These are phyloP conservation scores for Oriolus oriolus DNA, from an alignment of 2,113 vertebrate species.

Conservation along the genomic window DNA sequence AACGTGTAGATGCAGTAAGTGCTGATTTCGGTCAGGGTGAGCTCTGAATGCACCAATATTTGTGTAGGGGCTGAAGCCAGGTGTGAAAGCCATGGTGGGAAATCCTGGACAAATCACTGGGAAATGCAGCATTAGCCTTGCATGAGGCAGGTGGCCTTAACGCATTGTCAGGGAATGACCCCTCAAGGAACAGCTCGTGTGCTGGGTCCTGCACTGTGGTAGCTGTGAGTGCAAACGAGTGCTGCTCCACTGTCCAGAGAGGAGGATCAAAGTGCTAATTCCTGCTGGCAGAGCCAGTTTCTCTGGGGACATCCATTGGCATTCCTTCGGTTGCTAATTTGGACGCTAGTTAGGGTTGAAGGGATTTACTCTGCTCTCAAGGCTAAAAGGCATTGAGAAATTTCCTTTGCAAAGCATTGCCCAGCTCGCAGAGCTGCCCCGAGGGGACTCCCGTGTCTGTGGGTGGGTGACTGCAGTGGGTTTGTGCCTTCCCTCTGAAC, in stretches of 20 bases:
- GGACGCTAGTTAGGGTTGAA: background rate
- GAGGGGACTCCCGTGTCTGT: background rate
- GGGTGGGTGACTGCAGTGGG: background rate
- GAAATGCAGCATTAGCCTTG: background rate
- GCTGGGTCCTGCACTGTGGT: background rate
- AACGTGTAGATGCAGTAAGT: background rate
- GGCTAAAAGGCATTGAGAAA: background rate
- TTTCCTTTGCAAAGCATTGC: background rate
- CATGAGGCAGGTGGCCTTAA: background rate
- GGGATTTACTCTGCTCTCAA: background rate
- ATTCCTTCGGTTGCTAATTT: background rate
- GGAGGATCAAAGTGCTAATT: background rate
- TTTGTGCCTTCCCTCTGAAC: background rate
- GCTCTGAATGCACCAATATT: background rate
- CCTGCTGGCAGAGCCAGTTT: background rate
- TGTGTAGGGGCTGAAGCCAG: background rate
- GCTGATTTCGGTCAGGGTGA: background rate
- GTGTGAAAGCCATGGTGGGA: background rate
- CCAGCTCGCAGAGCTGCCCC: background rate
- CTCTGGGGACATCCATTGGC: background rate
- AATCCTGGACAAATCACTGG: background rate
- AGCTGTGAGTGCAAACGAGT: background rate
- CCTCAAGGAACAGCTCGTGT: fast-evolving
- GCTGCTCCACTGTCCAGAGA: background rate
- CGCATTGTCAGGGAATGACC: background rate